A percentile compares a stretch with the other conserved stretches of the same genome.
Evolutionary conservation across 2,797 vertebrate species (phyloP).

Genomic region (Oryzias sinensis): DNA sequence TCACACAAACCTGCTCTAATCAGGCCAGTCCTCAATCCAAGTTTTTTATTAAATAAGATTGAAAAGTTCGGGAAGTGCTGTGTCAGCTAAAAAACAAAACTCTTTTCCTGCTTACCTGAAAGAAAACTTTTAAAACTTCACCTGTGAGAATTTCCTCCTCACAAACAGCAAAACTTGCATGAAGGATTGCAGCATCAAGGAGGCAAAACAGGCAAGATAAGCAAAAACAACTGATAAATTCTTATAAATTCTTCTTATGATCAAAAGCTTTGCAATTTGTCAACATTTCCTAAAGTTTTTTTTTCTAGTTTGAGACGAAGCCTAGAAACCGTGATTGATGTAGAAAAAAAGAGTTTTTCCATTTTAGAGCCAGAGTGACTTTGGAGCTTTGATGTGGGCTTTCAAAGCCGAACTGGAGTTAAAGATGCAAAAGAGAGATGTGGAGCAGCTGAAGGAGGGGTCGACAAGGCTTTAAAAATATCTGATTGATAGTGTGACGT

Average conservation of each 20-base stretch:
- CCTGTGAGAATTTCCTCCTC: conserved; percentile 6
- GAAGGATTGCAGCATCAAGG: neutral
- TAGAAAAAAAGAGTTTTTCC: conserved; percentile 36
- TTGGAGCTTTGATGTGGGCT: conserved; percentile 48
- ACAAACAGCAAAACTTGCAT: neutral
- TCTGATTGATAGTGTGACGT: conserved; percentile 38
- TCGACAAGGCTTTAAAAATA: conserved; percentile 30
- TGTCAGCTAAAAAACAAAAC: conserved; percentile 4
- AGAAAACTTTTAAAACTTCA: conserved; percentile 11
- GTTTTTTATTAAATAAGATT: conserved; percentile 10
- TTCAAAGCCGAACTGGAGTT: conserved; percentile 48
- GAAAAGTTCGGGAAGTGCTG: conserved; percentile 14
- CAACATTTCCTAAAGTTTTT: too few relatives aligned
- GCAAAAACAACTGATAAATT: neutral
- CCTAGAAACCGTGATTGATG: neutral
- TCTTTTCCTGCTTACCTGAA: neutral
- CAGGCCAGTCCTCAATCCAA: neutral
- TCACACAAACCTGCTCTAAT: conserved; percentile 21
- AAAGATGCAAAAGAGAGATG: conserved; percentile 48
- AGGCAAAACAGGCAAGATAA: neutral
- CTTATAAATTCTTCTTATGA: neutral
- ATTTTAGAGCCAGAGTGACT: conserved; percentile 31
- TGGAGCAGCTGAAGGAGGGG: conserved; percentile 1
- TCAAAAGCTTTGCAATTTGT: too few relatives aligned
- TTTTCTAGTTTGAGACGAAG: neutral